phyloP scores from a whole-genome alignment of 2,113 vertebrate genomes.

The Polypterus senegalus region DNA sequence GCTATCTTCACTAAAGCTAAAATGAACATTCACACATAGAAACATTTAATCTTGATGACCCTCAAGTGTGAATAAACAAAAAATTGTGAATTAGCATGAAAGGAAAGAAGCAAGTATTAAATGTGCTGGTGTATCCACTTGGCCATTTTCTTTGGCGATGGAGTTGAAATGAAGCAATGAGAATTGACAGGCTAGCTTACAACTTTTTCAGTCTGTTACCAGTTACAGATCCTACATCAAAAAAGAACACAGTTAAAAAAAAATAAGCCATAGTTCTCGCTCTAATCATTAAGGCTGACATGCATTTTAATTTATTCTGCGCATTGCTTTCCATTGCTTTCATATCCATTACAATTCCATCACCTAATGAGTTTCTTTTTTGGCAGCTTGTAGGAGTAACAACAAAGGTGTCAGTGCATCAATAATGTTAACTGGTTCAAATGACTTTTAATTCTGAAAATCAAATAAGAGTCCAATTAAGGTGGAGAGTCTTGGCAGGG shows the following conservation, averaged over 20 bases:
- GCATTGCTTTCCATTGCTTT: background rate
- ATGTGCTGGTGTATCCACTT: too few species aligned
- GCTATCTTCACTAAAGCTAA: too few species aligned
- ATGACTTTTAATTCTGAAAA: background rate
- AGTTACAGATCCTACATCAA: too few species aligned
- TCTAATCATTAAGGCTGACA: too few species aligned
- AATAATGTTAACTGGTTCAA: background rate
- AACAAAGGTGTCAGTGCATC: background rate
- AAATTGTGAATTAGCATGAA: conserved; percentile 5
- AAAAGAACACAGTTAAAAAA: too few species aligned
- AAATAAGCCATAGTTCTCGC: too few species aligned
- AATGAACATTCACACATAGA: background rate
- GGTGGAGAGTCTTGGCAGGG: background rate
- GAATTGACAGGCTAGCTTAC: too few species aligned
- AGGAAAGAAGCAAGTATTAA: background rate
- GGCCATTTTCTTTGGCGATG: too few species aligned
- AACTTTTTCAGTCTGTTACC: too few species aligned
- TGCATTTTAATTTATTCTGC: background rate
- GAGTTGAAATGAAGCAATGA: too few species aligned
- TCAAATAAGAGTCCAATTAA: background rate
- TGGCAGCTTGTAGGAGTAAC: background rate
- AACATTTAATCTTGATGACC: background rate
- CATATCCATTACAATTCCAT: background rate
- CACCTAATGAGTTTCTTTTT: background rate
- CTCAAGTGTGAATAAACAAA: conserved; percentile 9